Conservation (phyloP, 2,797 vertebrate genomes). For the Dromococcyx pavoninus region DNA sequence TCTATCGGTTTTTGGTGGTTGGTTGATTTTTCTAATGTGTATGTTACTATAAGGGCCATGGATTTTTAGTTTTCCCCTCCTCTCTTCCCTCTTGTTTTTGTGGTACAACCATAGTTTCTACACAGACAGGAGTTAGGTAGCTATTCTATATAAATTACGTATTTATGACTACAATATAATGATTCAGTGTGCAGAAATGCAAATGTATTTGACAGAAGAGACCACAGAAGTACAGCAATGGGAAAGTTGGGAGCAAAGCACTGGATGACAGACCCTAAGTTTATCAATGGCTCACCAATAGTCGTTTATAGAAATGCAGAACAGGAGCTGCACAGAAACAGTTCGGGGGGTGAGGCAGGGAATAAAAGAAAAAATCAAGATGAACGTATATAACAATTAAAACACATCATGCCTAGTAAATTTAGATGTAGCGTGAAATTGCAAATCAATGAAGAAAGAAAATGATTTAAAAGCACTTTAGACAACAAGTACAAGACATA, state of each 20-base stretch:
- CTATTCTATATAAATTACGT: neutral
- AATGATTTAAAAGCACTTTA: neutral
- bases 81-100: neutral
- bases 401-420: neutral
- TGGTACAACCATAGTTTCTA: neutral
- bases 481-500: neutral
- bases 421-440: neutral
- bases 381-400: neutral
- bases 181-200: neutral
- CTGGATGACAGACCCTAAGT: neutral
- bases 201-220: neutral
- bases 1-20: neutral
- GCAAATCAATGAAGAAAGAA: neutral
- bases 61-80: neutral
- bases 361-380: neutral
- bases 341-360: neutral
- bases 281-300: neutral
- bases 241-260: neutral
- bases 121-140: neutral
- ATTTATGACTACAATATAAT: neutral
- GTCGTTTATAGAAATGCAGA: neutral
- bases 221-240: neutral
- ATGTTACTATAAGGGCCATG: neutral
- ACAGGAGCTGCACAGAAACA: neutral
- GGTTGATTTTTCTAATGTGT: neutral